Evolutionary conservation across 2,888 invertebrate genomes (phyloP), one percentile per base, ranked within the genome.

Genomic region (Falcaria lacertinaria): DNA sequence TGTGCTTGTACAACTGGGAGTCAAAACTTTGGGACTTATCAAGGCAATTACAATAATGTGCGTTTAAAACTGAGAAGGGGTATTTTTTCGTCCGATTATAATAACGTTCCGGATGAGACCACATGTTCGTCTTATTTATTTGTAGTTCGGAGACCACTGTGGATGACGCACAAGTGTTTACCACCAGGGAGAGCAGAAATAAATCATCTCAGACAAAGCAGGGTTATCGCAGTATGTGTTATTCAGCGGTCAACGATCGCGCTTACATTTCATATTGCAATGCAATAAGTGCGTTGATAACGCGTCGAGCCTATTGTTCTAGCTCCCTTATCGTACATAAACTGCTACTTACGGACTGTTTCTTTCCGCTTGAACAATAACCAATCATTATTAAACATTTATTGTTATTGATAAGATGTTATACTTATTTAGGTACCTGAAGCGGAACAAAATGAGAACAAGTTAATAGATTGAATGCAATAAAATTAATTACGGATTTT

Each of bases 91-190:
- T 50, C 47, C 40, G 46, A 60, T 60, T 54, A 48, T 63, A 54
- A 57, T 56, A 32, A 17, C 32, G 22, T 37, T 55, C 46, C 50
- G 46, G 43, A 48, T 60, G 48, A 59, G 52, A 55, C 66, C 74
- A 81, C 64, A 75, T 80, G 78, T 73, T 69, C 43, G 52, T 47
- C 60, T 60, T 72, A 72, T 73, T 75, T 85, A 85, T 86, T 85
- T 85, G 78, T 82, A 74, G 79, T 77, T 60, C 60, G 48, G 65
- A 76, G 72, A 76, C 74, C 74, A 72, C 74, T 74, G 72, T 69
- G 64, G 75, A 77, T 85, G 85, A 84, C 84, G 81, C 81, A 84
- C 81, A 73, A 71, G 68, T 81, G 84, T 83, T 79, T 83, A 76
- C 87, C 86, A 79, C 79, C 83, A 74, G 73, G 60, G 80, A 77